Conservation (phyloP, 2,888 invertebrate species). For the Axea sp. region DNA sequence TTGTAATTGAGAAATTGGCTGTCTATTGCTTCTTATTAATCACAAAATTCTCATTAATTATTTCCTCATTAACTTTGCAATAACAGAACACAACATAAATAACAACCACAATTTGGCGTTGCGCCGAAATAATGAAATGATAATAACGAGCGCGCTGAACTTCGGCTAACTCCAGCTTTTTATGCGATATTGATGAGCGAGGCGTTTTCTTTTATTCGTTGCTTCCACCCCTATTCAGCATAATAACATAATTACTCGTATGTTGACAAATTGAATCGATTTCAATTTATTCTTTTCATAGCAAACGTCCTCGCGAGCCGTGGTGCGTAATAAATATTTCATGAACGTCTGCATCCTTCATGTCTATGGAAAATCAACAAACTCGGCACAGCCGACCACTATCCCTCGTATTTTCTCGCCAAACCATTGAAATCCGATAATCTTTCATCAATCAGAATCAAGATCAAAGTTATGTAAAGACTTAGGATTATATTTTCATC, state of each 20-base stretch:
- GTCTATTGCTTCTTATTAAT: too few species aligned
- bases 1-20: too few species aligned
- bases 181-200: slow-evolving; percentile 74
- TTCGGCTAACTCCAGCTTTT: slow-evolving; percentile 63
- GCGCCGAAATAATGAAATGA: slow-evolving; percentile 34
- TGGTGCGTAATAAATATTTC: slow-evolving; percentile 77
- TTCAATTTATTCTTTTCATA: slow-evolving; percentile 78
- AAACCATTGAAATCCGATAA: slow-evolving; percentile 73
- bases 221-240: slow-evolving; percentile 63
- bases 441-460: slow-evolving; percentile 79
- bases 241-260: slow-evolving; percentile 78
- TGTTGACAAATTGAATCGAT: slow-evolving; percentile 79
- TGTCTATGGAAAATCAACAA: slow-evolving; percentile 75
- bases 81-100: slow-evolving; percentile 19
- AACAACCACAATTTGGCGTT: slow-evolving; percentile 22
- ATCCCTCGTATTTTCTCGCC: slow-evolving; percentile 65
- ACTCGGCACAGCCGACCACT: slow-evolving; percentile 65
- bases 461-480: slow-evolving; percentile 59
- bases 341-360: slow-evolving; percentile 70
- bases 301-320: slow-evolving; percentile 55
- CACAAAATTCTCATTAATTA: slow-evolving; percentile 1
- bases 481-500: slow-evolving; percentile 56
- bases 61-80: slow-evolving; percentile 5
- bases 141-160: slow-evolving; percentile 35
- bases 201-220: slow-evolving; percentile 65